Base-by-base conservation (phyloP, 1,140 invertebrate species). In the Amphibalanus amphitrite region DNA sequence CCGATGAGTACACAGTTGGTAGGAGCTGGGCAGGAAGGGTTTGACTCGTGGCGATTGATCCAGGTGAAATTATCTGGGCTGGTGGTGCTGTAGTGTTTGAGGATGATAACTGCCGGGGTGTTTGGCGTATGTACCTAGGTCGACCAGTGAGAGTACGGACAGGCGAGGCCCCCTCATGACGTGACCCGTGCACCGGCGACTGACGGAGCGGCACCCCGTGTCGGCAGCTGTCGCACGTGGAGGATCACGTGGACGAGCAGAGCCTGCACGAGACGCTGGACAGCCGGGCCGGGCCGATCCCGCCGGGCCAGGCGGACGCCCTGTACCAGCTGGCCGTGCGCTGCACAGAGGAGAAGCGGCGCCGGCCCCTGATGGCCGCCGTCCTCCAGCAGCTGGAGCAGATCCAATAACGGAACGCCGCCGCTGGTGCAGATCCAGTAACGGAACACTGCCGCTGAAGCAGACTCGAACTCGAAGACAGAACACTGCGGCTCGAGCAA, bases 321-420 rank as follows among this genome's bases (percentile, higher is more conserved):
- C 64, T 77, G 4, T 76, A 76, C 69, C 69, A 73, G 40, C 26
- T 78, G 20, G 72, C 76, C 25, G 71, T 72, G 59, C 72, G 69
- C 33, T 76, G 77, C 47, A 76, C 75, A 29, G 74, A 77, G 29
- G 65, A 72, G 64, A 78, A 75, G 72, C 77, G 74, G 65, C 72
- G 72, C n/a, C 68, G 77, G 67, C 77, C 77, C 17, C 74, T 74
- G n/a, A 78, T 78, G 77, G 73, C 70, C 23, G 71, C 76, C 68
- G 72, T 76, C 4, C 69, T 74, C n/a, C 28, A 70, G 47, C 47
- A 59, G 47, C 47, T 59, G 47, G 13, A 59, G 47, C 47, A 59
- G 47, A 59, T 59, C 20, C 47, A 59, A 23, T 59, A 23, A 59
- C 47, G 47, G 47, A 59, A 23, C 47, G 38, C 6, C 38, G 38